phyloP scores from a whole-genome alignment of 2,888 invertebrate species.

The Sepiola atlantica region DNA sequence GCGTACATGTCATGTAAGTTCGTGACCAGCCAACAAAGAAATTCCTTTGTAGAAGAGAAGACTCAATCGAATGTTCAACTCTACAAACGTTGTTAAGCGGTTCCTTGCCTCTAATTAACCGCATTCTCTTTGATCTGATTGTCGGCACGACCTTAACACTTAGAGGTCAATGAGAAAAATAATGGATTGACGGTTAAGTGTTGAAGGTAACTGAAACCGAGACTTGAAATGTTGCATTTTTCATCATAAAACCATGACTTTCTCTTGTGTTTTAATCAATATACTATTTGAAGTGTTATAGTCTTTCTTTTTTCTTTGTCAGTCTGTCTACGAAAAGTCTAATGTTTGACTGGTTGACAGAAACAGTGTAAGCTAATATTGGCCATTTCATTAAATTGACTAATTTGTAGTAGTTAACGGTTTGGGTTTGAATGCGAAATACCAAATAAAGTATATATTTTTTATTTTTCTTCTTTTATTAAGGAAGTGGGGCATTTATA shows the following conservation, averaged over 20 bases:
- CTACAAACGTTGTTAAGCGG: not conserved
- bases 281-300: too few species aligned
- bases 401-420: too few species aligned
- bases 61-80: not conserved
- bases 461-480: too few species aligned
- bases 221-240: not conserved
- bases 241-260: not conserved
- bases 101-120: not conserved
- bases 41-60: not conserved
- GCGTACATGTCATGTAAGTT: not conserved
- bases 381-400: too few species aligned
- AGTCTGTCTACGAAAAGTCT: too few species aligned
- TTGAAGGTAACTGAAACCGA: not conserved
- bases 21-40: not conserved
- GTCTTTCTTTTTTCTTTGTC: too few species aligned
- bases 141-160: not conserved
- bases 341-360: too few species aligned
- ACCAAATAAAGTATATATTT: too few species aligned
- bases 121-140: not conserved
- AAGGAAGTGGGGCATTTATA: too few species aligned
- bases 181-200: not conserved
- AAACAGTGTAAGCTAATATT: too few species aligned
- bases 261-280: not conserved
- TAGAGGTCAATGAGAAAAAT: constrained; percentile 2
- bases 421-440: too few species aligned